A percentile compares a stretch with the other conserved stretches of the same genome.
phyloP scores from a whole-genome alignment of 2,113 vertebrate species.

The Calyptommatus sinebrachiatus region DNA sequence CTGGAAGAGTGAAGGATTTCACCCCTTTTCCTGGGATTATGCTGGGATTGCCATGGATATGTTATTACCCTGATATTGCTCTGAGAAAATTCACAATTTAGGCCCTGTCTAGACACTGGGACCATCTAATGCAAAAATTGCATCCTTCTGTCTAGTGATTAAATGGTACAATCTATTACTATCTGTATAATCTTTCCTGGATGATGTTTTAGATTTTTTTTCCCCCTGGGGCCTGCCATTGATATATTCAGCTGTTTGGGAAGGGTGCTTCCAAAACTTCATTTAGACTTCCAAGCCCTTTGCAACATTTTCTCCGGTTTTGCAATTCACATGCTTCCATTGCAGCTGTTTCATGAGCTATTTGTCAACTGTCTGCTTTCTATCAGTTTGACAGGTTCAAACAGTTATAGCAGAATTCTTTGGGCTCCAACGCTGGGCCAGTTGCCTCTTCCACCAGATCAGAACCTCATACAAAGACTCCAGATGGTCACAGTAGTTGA shows the following conservation, averaged over 20 bases:
- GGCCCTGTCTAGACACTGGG: too few relatives aligned
- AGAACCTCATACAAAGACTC: conserved; percentile 1
- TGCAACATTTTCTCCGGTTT: conserved; percentile 28
- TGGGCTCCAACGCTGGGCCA: conserved; percentile 10
- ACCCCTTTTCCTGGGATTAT: too few relatives aligned
- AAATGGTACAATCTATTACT: neutral
- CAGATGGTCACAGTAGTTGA: conserved; percentile 4
- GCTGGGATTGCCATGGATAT: too few relatives aligned
- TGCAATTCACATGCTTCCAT: neutral
- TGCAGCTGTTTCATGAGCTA: neutral
- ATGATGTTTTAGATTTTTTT: neutral
- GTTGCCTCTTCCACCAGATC: neutral
- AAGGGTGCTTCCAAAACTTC: neutral
- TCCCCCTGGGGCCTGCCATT: neutral
- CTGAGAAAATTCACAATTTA: too few relatives aligned
- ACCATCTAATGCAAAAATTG: neutral
- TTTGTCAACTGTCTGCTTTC: conserved; percentile 15
- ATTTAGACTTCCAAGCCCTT: neutral
- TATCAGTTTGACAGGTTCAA: conserved; percentile 1
- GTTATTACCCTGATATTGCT: too few relatives aligned
- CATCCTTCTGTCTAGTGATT: neutral
- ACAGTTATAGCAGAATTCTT: neutral
- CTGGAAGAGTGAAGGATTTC: too few relatives aligned
- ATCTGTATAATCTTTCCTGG: conserved; percentile 20
- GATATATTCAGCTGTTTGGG: conserved; percentile 1